Conservation (phyloP, 2,797 vertebrate species). For the Glyptemys insculpta region DNA sequence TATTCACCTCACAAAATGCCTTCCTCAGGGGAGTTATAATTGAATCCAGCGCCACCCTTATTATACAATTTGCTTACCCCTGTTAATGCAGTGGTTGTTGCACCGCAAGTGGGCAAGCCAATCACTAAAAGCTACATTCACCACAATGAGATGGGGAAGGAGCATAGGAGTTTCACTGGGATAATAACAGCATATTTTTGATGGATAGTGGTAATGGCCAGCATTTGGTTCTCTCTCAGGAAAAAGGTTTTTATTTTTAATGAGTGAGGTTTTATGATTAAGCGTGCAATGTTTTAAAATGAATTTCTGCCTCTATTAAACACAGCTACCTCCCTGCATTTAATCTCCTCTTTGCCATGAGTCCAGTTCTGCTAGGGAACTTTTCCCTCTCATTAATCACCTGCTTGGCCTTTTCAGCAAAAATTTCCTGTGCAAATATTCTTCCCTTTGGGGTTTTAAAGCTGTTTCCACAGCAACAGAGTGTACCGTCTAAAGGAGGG, state of each 20-base stretch:
- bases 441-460: background rate
- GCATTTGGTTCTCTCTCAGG: background rate
- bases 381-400: background rate
- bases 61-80: background rate
- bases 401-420: background rate
- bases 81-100: accelerated
- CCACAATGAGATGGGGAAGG: background rate
- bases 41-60: background rate
- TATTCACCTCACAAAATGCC: background rate
- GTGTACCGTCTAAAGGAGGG: background rate
- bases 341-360: background rate
- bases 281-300: background rate
- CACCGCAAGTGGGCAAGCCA: background rate
- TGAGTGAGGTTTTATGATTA: background rate
- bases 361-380: background rate
- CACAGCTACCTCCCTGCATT: background rate
- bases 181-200: background rate
- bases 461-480: background rate
- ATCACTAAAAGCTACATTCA: background rate
- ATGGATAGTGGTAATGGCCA: background rate
- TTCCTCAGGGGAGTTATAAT: background rate
- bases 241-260: slow-evolving; percentile 1
- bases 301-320: slow-evolving; percentile 8
- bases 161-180: background rate
- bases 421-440: background rate